phyloP scores from a whole-genome alignment of 30 jellyfish, hydroid and myxozoan species.

The Phacellophora camtschatica region DNA sequence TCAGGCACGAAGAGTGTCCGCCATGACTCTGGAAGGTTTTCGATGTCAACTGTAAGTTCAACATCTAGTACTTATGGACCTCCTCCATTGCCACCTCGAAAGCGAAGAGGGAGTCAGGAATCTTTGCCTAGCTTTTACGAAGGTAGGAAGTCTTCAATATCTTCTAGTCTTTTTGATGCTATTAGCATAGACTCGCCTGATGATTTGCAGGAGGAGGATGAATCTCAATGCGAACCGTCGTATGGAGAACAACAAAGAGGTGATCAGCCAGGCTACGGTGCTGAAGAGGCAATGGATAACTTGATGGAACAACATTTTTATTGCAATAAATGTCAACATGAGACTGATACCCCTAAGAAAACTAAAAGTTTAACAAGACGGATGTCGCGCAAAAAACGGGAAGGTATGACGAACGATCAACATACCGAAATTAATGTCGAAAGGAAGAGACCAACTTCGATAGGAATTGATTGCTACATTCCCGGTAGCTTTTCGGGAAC shows the following conservation, averaged over 20 bases:
- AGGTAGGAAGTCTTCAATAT: background rate
- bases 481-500: background rate
- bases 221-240: background rate
- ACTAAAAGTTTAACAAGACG: background rate
- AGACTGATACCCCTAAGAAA: background rate
- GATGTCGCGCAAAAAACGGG: background rate
- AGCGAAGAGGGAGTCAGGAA: slow-evolving; percentile 4
- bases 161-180: background rate
- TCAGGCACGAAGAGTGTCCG: background rate
- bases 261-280: background rate
- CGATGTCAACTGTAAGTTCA: slow-evolving; percentile 25
- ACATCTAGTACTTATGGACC: slow-evolving; percentile 15
- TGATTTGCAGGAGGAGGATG: background rate
- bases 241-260: background rate
- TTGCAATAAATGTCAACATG: slow-evolving; percentile 19
- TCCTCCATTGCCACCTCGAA: slow-evolving; percentile 42
- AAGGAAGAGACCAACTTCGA: too few species aligned
- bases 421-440: background rate
- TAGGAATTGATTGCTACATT: background rate
- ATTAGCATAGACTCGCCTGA: background rate
- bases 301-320: slow-evolving; percentile 1
- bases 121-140: background rate
- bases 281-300: background rate
- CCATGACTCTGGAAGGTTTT: slow-evolving; percentile 24
- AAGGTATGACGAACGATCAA: background rate